Evolutionary conservation across 2,888 invertebrate species (phyloP), one percentile per base, ranked within the genome.

Genomic region (Drosophila differens): DNA sequence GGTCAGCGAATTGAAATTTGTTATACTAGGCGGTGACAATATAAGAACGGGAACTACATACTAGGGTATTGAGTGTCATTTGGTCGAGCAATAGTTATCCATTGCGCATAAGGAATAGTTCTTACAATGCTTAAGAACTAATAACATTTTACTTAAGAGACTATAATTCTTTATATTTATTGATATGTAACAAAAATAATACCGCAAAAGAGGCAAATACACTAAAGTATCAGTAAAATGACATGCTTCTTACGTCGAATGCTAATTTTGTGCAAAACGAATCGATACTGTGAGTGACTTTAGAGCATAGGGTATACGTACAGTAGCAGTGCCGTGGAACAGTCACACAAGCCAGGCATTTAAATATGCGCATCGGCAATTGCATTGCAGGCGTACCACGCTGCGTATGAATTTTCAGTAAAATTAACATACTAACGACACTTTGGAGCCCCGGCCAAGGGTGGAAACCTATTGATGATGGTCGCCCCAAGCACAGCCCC

Each of bases 391-490:
- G 80, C 82, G 80, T 75, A 81, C 80, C 74, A 83, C 83, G 77
- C 77, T 82, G 82, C 82, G 83, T 82, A 82, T 82, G 82, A 83
- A 82, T 83, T 82, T 83, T 83, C 83, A 69, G 67, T 62, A 74
- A 79, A 83, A 82, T 82, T 82, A 79, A 76, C 82, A 82, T 82
- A 82, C 76, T 81, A 82, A 82, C 83, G 82, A 76, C 81, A 81
- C 55, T 74, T 81, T 80, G 68, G 61, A 59, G 54, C 62, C 41
- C 59, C 52, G 73, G 49, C 70, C 78, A 77, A 79, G 79, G 79
- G 79, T 79, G 81, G 57, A 61, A 57, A 59, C 81, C 81, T 78
- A 79, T 78, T 60, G 82, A 80, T 70, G 79, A 73, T 77, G 64
- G 64, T 71, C 44, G 70, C 80, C 75, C 35, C 49, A 54, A 65